Base-by-base conservation (phyloP, 1,140 invertebrate genomes). In the Harpegnathos saltator region DNA sequence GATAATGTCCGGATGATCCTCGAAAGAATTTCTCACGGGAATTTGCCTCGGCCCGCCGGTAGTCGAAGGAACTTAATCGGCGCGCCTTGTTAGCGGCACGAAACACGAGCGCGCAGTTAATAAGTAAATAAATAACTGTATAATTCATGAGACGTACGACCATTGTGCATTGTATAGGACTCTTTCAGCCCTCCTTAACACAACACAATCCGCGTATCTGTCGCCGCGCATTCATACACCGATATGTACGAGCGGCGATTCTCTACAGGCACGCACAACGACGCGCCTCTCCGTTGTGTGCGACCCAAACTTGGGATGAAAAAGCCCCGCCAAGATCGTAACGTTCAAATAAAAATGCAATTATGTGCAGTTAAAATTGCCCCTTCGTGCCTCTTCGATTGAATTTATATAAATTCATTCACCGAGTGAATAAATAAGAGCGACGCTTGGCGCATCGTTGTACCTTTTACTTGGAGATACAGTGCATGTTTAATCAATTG, bases 81-180 rank as follows among this genome's bases (percentile, higher is more conserved):
- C 69, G 84, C 65, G 62, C 58, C 61, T 73, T 86, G 69, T 84
- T 87, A 84, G 48, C 19, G 24, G 38, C 44, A 84, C 48, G 63
- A 86, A 77, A 58, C 59, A 73, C 71, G 71, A 59, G 54, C 17
- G 58, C 26, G 24, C 29, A 73, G 75, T 87, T 85, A 82, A 88
- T 88, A 88, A 87, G 88, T 91, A 90, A 91, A 92, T 89, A 90
- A 91, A 92, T 91, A 89, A 91, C 84, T 84, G 86, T 91, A 86
- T 88, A 91, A 91, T 89, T 73, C 72, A 87, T 86, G 86, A 44
- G 63, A 65, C 74, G 73, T 24, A 66, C 11, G 38, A 83, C 91
- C 85, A 92, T 92, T 92, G 91, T 92, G 88, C 91, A 92, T 92
- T 91, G 90, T 92, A 75, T 58, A 17, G 59, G 62, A 61, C 72